phyloP scores from a whole-genome alignment of 2,797 vertebrate genomes.

The Harpagifer antarcticus region DNA sequence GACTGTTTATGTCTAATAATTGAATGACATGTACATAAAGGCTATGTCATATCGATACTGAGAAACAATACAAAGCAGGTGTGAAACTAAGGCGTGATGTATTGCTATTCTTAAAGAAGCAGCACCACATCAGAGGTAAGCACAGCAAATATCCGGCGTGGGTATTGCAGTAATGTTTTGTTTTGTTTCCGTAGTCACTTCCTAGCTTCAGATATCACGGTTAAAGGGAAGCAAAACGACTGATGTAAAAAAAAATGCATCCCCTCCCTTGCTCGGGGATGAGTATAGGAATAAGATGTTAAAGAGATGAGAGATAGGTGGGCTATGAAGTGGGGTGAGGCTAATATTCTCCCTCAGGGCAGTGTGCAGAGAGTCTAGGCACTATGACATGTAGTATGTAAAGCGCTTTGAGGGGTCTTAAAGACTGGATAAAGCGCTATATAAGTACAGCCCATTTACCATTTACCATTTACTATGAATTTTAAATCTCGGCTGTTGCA shows the following conservation, averaged over 20 bases:
- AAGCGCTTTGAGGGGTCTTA: no score
- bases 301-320: slow-evolving; percentile 21
- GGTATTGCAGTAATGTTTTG: slow-evolving; percentile 34
- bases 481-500: slow-evolving; percentile 29
- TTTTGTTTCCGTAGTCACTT: slow-evolving; percentile 41
- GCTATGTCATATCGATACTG: not conserved
- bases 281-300: slow-evolving; percentile 24
- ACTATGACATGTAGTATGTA: no score
- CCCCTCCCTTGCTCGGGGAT: not conserved
- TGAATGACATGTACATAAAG: not conserved
- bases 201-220: slow-evolving; percentile 50
- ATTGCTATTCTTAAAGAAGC: slow-evolving; percentile 40
- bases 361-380: slow-evolving; percentile 28
- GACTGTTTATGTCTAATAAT: not conserved
- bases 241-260: slow-evolving; percentile 22
- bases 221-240: slow-evolving; percentile 18
- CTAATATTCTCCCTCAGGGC: slow-evolving; percentile 24
- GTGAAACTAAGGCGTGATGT: slow-evolving; percentile 28
- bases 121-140: slow-evolving; percentile 24
- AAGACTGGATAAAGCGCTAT: no score
- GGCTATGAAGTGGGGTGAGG: slow-evolving; percentile 2
- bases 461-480: no score
- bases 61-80: slow-evolving; percentile 18
- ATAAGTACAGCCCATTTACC: no score
- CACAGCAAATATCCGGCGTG: slow-evolving; percentile 38